Evolutionary conservation across 2,113 vertebrate genomes (phyloP), one percentile per base, ranked within the genome.

Genomic region (Zapus hudsonius): DNA sequence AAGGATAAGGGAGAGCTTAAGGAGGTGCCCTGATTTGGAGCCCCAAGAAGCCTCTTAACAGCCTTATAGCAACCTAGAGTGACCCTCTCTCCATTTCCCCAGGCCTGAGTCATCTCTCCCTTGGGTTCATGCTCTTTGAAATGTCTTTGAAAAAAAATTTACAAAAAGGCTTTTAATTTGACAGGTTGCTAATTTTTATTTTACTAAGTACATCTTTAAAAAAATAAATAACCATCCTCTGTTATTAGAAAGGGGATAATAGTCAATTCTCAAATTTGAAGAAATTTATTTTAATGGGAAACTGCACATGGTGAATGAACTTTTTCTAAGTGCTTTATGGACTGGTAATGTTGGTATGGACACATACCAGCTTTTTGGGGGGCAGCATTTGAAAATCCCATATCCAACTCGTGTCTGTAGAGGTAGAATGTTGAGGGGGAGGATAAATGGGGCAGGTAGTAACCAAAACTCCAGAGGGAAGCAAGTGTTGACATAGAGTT

Each of bases 261-360:
- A 73, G 88, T 63, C 63, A 69, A 40, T 61, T 89, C 82, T 94
- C 81, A 92, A 93, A 88, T 63, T 29, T 47, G n/a, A 83, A 66
- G 61, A 79, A 9, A 80, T 78, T 93, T 61, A 61, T 20, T 33
- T 94, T 59, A 75, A 74, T 87, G 61, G 38, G 73, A 86, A 59
- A 67, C 81, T 91, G 23, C 59, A 9, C n/a, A 13, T 4, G 2
- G 69, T 82, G 90, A 31, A 55, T 82, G 90, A 31, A 55, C 75
- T 81, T 87, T 90, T 86, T 72, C 69, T 91, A 17, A 83, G 61
- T 83, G 70, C 74, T 81, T 84, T 81, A 27, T 55, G 15, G 52
- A 52, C 38, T 13, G 13, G 63, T 70, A 84, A 84, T 40, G 74
- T 83, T 81, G 47, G 64, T 47, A 42, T 52, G 42, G 61, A 64